phyloP scores from a whole-genome alignment of 2,113 vertebrate species.

The Oriolus oriolus region DNA sequence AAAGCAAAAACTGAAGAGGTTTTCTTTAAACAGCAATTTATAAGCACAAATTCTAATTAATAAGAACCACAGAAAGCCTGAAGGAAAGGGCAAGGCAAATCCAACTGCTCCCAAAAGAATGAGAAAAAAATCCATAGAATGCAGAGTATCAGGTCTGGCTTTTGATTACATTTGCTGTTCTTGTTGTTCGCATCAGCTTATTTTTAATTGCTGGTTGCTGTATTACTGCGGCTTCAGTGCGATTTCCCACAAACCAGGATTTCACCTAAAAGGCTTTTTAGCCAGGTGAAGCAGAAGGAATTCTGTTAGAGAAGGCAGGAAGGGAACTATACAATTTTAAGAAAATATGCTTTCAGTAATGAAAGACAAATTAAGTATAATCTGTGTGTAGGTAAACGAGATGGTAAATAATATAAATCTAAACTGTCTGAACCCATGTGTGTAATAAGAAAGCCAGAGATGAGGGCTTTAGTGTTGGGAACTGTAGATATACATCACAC shows the following conservation, averaged over 20 bases:
- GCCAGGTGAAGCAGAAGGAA: neutral
- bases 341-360: neutral
- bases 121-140: conserved; percentile 39
- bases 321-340: neutral
- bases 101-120: conserved; percentile 1
- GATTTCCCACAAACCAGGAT: conserved; percentile 48
- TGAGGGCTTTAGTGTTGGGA: neutral
- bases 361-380: conserved; percentile 27
- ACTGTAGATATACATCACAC: neutral
- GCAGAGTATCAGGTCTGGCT: conserved; percentile 27
- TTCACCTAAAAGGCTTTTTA: conserved; percentile 16
- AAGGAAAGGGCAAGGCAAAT: conserved; percentile 30
- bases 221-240: neutral
- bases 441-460: neutral
- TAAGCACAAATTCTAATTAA: conserved; percentile 9
- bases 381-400: neutral
- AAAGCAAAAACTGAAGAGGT: neutral
- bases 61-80: neutral
- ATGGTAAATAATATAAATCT: neutral
- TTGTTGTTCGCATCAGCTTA: conserved; percentile 35
- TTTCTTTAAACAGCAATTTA: neutral
- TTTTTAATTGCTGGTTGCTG: conserved; percentile 47
- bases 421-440: neutral
- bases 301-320: neutral
- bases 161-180: conserved; percentile 49